Base-by-base conservation (phyloP, 2,113 vertebrate genomes). In the cat (Felis catus) region DNA sequence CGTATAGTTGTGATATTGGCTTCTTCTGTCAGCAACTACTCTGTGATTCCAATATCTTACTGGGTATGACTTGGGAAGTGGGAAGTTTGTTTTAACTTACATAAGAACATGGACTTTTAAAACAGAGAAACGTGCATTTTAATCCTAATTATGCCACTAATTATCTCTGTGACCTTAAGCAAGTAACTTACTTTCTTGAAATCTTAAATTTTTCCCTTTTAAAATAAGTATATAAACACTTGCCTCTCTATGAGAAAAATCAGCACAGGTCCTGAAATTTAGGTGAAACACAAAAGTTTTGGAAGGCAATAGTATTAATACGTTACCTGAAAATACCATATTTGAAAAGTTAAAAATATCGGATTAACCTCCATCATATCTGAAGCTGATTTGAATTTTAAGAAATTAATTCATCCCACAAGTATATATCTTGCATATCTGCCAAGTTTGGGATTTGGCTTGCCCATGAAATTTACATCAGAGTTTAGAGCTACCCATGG, bases 221-320 rank as follows among this genome's bases (percentile, higher is more conserved):
- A 87, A 86, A 73, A 73, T 73, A 70, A 36, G 8, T 11, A 12
- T 36, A 27, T 41, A 41, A 95, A 92, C 91, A 63, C 55, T 7
- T 65, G 36, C 8, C 71, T 78, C n/a, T 29, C 2, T 29, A 4
- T 31, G 31, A 65, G 23, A 86, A 51, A 89, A 95, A 14, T 65
- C 58, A 89, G 6, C 18, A 80, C 8, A 61, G 18, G 70, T 93
- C 33, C 73, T 83, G 51, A 97, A 84, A 81, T 39, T 27, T 66
- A 25, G 21, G 36, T 96, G 73, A 95, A 48, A 95, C 55, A 39
- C 45, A 91, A 88, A 84, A 21, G 11, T 94, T 78, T 86, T 41
- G 4, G 53, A 85, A 89, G 53, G 9, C 36, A 79, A 73, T 80
- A 87, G 27, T 86, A 21, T 68, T 58, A 93, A 63, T 86, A 94